phyloP scores from a whole-genome alignment of 2,113 vertebrate species.

The Apeltes quadracus region DNA sequence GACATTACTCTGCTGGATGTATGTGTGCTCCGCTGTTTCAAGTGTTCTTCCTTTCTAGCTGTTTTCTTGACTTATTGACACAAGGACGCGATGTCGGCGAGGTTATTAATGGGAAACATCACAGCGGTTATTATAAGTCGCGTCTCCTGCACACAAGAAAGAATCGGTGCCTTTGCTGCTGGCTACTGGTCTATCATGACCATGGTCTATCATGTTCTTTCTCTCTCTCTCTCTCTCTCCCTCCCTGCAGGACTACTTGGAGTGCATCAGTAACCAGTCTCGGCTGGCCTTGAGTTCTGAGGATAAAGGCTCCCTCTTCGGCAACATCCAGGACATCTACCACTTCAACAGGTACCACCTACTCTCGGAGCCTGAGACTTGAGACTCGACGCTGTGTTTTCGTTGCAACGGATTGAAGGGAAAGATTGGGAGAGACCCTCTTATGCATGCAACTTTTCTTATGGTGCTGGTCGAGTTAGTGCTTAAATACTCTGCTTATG shows the following conservation, averaged over 20 bases:
- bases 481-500: neutral
- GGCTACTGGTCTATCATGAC: neutral
- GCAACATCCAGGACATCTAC: conserved; percentile 96
- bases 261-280: conserved; percentile 90
- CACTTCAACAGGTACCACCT: conserved; percentile 90
- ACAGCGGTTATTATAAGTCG: neutral
- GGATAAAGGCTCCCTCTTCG: conserved; percentile 91
- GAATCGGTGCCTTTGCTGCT: neutral
- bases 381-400: neutral
- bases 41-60: neutral
- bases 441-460: neutral
- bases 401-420: neutral
- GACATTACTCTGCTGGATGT: conserved; percentile 2
- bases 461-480: neutral
- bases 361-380: neutral
- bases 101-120: neutral
- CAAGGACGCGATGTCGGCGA: neutral
- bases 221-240: conserved; percentile 34
- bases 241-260: conserved; percentile 89
- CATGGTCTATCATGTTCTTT: neutral
- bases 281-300: conserved; percentile 87
- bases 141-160: neutral
- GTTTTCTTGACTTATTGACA: conserved; percentile 11
- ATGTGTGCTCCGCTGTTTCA: neutral
- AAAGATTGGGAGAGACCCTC: neutral